Conservation (phyloP, 2,113 vertebrate genomes). For the Stomatorhinus ivindoensis region DNA sequence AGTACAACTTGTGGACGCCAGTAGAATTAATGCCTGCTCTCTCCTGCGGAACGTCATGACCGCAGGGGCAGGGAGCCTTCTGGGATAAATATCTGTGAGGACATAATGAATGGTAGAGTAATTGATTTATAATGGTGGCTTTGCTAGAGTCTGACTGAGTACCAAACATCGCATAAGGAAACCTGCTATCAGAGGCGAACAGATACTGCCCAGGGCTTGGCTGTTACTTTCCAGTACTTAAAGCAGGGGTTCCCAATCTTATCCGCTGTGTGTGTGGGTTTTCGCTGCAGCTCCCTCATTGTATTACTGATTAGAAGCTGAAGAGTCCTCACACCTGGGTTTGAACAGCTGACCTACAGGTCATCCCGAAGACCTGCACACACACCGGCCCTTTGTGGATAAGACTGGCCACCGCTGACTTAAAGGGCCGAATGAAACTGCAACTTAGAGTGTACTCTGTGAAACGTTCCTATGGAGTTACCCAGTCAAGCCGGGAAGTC, state of each 20-base stretch:
- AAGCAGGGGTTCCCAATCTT: too few species aligned
- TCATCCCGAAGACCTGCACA: too few species aligned
- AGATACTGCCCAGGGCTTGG: background rate
- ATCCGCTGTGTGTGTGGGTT: too few species aligned
- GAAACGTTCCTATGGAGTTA: background rate
- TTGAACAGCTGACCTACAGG: too few species aligned
- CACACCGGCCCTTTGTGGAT: too few species aligned
- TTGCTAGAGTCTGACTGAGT: background rate
- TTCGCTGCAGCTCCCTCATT: too few species aligned
- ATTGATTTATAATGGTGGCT: conserved; percentile 33
- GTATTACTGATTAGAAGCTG: too few species aligned
- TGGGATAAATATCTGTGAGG: background rate
- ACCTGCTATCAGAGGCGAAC: background rate
- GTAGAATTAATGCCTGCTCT: background rate
- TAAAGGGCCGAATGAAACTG: background rate
- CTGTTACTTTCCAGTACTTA: background rate
- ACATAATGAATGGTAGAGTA: conserved; percentile 7
- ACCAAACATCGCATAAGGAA: conserved; percentile 32
- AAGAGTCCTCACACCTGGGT: too few species aligned
- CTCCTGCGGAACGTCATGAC: background rate
- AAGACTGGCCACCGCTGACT: too few species aligned
- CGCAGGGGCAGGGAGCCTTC: background rate
- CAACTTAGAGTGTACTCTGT: background rate
- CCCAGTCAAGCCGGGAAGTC: background rate
- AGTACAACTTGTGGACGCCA: background rate